A percentile compares a stretch with the other conserved stretches of the same genome.
These are phyloP conservation scores for Pseudolaguvia tuberculata DNA, from an alignment of 2,113 vertebrate species.

Conservation along the genomic window DNA sequence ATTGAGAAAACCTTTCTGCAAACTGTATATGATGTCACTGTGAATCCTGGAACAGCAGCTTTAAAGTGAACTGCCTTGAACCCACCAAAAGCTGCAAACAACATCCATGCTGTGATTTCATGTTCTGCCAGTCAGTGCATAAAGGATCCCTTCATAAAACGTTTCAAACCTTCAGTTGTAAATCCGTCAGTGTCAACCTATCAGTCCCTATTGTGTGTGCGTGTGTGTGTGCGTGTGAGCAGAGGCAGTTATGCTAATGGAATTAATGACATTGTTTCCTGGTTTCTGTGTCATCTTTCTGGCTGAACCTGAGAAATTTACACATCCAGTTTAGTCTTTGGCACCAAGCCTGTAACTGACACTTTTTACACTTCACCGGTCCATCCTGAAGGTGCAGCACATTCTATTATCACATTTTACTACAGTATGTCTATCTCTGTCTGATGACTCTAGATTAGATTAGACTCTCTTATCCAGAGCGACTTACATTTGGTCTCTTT, in stretches of 20 bases:
- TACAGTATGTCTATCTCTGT: neutral
- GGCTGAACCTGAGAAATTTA: constrained; percentile 17
- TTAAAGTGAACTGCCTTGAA: neutral
- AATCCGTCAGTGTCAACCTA: neutral
- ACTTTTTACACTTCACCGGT: constrained; percentile 3
- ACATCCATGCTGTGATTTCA: neutral
- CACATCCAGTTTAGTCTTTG: constrained; percentile 21
- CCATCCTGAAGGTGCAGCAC: neutral
- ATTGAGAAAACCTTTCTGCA: too few species aligned
- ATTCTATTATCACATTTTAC: neutral
- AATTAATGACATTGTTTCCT: neutral
- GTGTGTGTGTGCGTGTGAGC: neutral
- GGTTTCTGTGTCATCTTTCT: constrained; percentile 9
- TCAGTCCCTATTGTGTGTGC: neutral
- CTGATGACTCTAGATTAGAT: too few species aligned
- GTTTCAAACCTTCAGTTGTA: constrained; percentile 4
- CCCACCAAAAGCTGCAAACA: neutral
- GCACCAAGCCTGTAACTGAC: constrained; percentile 7
- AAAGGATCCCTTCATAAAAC: too few species aligned
- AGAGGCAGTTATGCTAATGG: neutral
- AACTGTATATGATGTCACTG: neutral
- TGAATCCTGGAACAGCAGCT: neutral
- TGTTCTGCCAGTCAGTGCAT: neutral
- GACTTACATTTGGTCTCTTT: too few species aligned
- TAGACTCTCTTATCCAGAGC: too few species aligned